Base-by-base conservation (phyloP, 2,113 vertebrate genomes). In the Apteryx owenii region DNA sequence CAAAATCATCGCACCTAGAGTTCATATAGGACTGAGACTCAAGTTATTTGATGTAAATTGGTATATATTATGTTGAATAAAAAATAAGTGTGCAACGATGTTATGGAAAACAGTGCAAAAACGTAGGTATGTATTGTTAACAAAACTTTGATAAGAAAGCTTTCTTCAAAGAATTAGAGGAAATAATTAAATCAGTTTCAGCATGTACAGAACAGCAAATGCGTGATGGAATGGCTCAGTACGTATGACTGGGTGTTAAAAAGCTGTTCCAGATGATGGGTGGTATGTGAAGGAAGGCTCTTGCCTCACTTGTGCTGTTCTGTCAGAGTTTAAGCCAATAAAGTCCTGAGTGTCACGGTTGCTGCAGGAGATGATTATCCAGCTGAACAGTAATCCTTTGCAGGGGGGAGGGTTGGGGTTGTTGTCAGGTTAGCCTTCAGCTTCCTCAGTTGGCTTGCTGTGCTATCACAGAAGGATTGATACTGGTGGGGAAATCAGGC, bases 291-390 rank as follows among this genome's bases (percentile, higher is more conserved):
- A 20, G 21, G 40, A 68, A 56, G 29, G 25, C 21, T 26, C 44
- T 33, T 26, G 18, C 28, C 33, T 38, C 46, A 6, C 36, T 64
- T 1, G 2, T 1, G 7, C 11, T 29, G 18, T 44, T 44, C n/a
- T 14, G 7, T 11, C 10, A 12, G 48, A 73, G 36, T 42, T n/a
- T 13, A 23, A 44, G 31, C 69, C 13, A 14, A 29, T 18, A 51
- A 46, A 64, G 29, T 44, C 48, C 29, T 0, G 5, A 31, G 14
- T 9, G 20, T 72, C 4, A 0, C 2, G 2, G 38, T 65, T 60
- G 5, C 7, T 0, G 38, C 11, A 12, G 48, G 40, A 46, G 71
- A 5, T 66, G 50, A 26, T 19, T 48, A 48, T 76, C 33, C 21
- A 26, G 50, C 21, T 66, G 61, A 44, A 19, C 21, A 54, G 26